Percentiles rank a stretch among this genome's conserved stretches.
Conservation (phyloP, 2,113 vertebrate genomes). For the Synchiropus splendidus region DNA sequence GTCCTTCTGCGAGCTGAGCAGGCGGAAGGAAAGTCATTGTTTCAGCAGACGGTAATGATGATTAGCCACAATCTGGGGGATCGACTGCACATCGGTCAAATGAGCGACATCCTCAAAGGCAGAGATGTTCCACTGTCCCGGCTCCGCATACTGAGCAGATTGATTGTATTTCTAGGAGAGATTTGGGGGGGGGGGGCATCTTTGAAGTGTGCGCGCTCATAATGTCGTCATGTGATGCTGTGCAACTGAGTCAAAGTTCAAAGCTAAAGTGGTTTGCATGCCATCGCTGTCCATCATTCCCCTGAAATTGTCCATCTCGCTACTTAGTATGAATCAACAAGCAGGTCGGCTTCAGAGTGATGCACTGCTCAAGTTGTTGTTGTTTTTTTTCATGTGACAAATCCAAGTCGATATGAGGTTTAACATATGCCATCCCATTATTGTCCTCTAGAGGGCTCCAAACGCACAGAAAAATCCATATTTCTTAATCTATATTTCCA, state of each 20-base stretch:
- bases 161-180: slow-evolving; percentile 7
- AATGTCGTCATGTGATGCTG: slow-evolving; percentile 2
- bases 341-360: too few species aligned
- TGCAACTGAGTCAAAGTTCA: slow-evolving; percentile 5
- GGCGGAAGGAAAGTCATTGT: slow-evolving; percentile 10
- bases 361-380: too few species aligned
- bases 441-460: too few species aligned
- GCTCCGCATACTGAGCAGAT: slow-evolving; percentile 4
- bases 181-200: slow-evolving; percentile 3
- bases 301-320: too few species aligned
- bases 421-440: too few species aligned
- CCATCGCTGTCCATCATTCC: too few species aligned
- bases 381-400: too few species aligned
- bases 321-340: too few species aligned
- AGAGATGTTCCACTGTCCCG: slow-evolving; percentile 3
- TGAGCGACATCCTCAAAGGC: background rate
- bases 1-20: slow-evolving; percentile 4
- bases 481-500: too few species aligned
- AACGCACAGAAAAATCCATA: too few species aligned
- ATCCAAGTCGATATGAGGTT: too few species aligned
- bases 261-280: background rate
- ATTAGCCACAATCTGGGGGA: slow-evolving; percentile 10
- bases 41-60: slow-evolving; percentile 3
- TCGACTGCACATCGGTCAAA: slow-evolving; percentile 8
- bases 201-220: slow-evolving; percentile 7